A percentile compares a stretch with the other conserved stretches of the same genome.
phyloP scores from a whole-genome alignment of 2,797 vertebrate genomes.

The Gymnothorax javanicus region DNA sequence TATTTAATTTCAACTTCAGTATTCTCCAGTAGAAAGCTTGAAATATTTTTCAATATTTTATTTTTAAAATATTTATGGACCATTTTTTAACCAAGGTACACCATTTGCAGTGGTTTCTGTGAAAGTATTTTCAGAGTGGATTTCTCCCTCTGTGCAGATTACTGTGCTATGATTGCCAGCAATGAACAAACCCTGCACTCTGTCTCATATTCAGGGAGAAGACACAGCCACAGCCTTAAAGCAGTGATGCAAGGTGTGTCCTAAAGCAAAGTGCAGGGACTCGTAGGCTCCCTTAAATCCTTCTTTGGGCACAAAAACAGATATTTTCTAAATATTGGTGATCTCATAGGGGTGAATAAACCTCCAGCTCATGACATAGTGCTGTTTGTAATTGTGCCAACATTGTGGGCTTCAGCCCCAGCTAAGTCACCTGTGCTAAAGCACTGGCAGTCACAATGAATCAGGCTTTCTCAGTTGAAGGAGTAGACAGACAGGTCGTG shows the following conservation, averaged over 20 bases:
- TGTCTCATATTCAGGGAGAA: background rate
- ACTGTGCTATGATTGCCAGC: conserved; percentile 20
- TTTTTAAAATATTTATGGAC: no score
- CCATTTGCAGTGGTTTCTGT: no score
- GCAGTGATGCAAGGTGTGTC: background rate
- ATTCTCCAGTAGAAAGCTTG: no score
- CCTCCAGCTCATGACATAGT: conserved; percentile 40
- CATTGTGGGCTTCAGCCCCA: conserved; percentile 18
- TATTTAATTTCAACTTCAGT: no score
- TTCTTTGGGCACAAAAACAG: conserved; percentile 18
- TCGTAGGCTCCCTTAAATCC: background rate
- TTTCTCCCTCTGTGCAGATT: background rate
- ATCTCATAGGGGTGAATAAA: conserved; percentile 50
- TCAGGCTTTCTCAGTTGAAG: conserved; percentile 21
- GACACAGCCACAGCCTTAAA: background rate
- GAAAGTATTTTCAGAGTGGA: no score
- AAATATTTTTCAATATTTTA: no score
- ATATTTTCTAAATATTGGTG: conserved; percentile 37
- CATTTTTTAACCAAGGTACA: no score
- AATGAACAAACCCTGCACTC: background rate
- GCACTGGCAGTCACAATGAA: conserved; percentile 24
- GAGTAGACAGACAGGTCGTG: conserved; percentile 12
- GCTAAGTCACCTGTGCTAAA: conserved; percentile 20
- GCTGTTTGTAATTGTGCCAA: conserved; percentile 40
- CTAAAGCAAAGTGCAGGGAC: background rate